Conservation (phyloP, 2,888 invertebrate species). For the Drosophila affinis region DNA sequence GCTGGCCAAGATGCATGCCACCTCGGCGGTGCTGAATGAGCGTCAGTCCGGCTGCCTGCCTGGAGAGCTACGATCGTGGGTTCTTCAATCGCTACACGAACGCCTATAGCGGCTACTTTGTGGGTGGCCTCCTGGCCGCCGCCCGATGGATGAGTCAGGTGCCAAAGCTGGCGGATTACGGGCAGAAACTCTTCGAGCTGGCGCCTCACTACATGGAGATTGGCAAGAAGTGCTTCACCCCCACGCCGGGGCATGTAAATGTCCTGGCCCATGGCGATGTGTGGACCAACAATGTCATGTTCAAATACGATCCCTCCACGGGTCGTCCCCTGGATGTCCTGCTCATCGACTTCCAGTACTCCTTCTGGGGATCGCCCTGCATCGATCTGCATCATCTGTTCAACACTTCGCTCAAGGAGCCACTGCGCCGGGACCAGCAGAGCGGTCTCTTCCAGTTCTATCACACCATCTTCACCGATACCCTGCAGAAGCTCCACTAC, state of each 20-base stretch:
- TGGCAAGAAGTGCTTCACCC: conserved; percentile 75
- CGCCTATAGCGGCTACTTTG: conserved; percentile 79
- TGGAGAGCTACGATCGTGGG: conserved; percentile 80
- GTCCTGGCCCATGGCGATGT: conserved; percentile 82
- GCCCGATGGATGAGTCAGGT: conserved; percentile 71
- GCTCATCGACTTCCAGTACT: conserved; percentile 83
- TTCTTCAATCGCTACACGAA: conserved; percentile 82
- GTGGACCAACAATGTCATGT: conserved; percentile 83
- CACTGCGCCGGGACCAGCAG: conserved; percentile 75
- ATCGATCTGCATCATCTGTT: conserved; percentile 82
- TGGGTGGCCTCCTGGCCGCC: conserved; percentile 77
- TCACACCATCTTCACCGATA: conserved; percentile 70
- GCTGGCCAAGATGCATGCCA: conserved; percentile 85
- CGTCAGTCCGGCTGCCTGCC: conserved; percentile 62
- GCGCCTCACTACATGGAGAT: conserved; percentile 80
- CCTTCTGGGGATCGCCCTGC: conserved; percentile 82
- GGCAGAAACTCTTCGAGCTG: conserved; percentile 73
- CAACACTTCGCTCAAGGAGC: conserved; percentile 81
- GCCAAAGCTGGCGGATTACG: conserved; percentile 68
- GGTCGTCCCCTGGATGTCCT: conserved; percentile 76
- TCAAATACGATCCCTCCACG: conserved; percentile 74
- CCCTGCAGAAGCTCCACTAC: conserved; percentile 71
- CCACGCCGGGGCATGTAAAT: conserved; percentile 75
- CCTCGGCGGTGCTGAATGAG: conserved; percentile 84
- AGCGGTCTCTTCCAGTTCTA: conserved; percentile 79